Base-by-base conservation (phyloP, 2,797 vertebrate genomes). In the Octomys mimax region DNA sequence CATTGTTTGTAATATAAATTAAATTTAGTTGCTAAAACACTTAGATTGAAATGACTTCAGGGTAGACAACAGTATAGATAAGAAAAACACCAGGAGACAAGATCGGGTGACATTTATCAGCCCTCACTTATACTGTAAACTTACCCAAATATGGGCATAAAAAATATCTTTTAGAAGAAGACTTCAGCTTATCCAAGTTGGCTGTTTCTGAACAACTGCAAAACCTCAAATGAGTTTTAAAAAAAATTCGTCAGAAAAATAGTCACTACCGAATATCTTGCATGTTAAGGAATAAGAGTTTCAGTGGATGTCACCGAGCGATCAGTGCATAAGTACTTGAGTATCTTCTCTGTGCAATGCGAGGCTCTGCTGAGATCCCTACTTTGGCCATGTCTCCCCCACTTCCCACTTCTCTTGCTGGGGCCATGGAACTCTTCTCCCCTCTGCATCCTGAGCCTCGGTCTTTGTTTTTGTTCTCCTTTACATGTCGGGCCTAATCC, bases 161-260 rank as follows among this genome's bases (percentile, higher is more conserved):
- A 77, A 96, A 89, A 93, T 54, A 64, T 90, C 93, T 92, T 96
- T 42, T 14, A 91, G 94, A 96, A 80, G 64, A 90, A 91, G 96
- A 36, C 9, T 78, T 87, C 33, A 52, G 84, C 91, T 96, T 96
- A 87, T 90, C 77, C 84, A 33, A 85, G 21, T 88, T 94, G 39
- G 33, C 83, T 95, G n/a, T 73, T 93, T 92, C 68, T 87, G 39
- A 97, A 97, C 80, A 97, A 97, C 9, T 84, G 71, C 28, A 97
- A 95, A 96, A 94, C 94, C 88, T 85, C 57, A 92, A 79, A 92
- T 83, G 42, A 94, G 82, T 89, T 52, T 31, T 91, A 68, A 95
- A 97, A 92, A 92, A 93, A 91, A 92, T 92, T 57, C 92, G 6
- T 93, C 84, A 95, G 77, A 94, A 96, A 97, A 92, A 46, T 89